These are phyloP conservation scores for Proterorhinus semilunaris DNA, from an alignment of 2,113 vertebrate species.

Conservation along the genomic window DNA sequence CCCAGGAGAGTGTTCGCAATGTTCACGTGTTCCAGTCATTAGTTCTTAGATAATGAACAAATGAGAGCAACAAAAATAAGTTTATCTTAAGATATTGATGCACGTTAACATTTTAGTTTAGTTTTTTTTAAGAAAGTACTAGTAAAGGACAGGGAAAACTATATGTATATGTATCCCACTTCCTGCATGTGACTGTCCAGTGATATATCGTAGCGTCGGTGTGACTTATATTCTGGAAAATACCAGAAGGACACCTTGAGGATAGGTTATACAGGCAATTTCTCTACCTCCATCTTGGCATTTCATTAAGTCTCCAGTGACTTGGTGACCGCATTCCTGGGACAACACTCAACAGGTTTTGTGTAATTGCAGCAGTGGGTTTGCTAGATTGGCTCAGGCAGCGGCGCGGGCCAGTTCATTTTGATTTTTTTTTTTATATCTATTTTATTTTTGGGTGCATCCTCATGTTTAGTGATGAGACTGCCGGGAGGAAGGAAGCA, in stretches of 20 bases:
- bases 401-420: conserved; percentile 44
- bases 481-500: conserved; percentile 47
- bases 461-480: conserved; percentile 65
- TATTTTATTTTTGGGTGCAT: conserved; percentile 42
- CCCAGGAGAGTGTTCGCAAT: too few relatives aligned
- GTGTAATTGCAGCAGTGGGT: conserved; percentile 76
- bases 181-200: not conserved
- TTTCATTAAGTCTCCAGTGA: conserved; percentile 79
- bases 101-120: too few relatives aligned
- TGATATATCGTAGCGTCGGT: conserved; percentile 45
- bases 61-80: too few relatives aligned
- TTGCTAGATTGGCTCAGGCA: conserved; percentile 63
- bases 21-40: too few relatives aligned
- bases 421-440: conserved; percentile 8
- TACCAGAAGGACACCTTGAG: conserved; percentile 78
- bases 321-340: conserved; percentile 67
- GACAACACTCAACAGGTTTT: conserved; percentile 79
- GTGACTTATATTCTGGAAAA: conserved; percentile 65
- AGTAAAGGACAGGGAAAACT: too few relatives aligned
- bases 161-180: too few relatives aligned
- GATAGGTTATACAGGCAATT: conserved; percentile 76
- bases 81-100: too few relatives aligned
- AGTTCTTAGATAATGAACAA: too few relatives aligned
- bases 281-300: conserved; percentile 71
- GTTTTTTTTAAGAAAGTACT: too few relatives aligned